These are phyloP conservation scores for Sinotaia quadrata DNA, from an alignment of 2,888 invertebrate species.

Conservation along the genomic window DNA sequence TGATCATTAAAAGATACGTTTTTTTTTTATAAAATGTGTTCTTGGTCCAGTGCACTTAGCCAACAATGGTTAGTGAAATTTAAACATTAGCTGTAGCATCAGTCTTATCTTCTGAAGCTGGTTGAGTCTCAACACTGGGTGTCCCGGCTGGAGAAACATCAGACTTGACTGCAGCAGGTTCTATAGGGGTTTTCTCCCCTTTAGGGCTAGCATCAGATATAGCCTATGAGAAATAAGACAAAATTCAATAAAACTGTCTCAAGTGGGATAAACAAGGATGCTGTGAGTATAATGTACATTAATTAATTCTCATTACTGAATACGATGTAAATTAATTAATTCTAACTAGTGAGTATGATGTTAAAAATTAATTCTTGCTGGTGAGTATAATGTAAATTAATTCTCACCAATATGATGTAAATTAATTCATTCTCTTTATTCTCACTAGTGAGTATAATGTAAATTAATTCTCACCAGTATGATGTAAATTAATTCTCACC, in stretches of 20 bases:
- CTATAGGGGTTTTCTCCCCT: neutral
- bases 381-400: too few relatives aligned
- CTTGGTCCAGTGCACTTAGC: neutral
- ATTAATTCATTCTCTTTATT: neutral
- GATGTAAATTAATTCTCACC: too few relatives aligned
- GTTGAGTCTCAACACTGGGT: slow-evolving; percentile 10
- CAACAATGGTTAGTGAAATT: neutral
- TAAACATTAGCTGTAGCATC: slow-evolving; percentile 15
- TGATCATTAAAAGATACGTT: too few relatives aligned
- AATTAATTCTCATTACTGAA: too few relatives aligned
- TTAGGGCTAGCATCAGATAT: neutral
- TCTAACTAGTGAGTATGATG: neutral
- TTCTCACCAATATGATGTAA: too few relatives aligned
- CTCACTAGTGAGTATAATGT: neutral
- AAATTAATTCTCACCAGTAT: too few relatives aligned
- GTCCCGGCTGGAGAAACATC: slow-evolving; percentile 6
- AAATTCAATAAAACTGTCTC: too few relatives aligned
- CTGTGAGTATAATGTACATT: neutral
- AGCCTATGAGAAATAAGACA: neutral
- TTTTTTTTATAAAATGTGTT: neutral
- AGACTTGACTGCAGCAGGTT: neutral
- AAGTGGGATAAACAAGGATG: neutral
- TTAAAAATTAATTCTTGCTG: neutral
- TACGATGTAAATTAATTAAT: too few relatives aligned
- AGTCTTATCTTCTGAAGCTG: neutral